A percentile compares a stretch with the other conserved stretches of the same genome.
Evolutionary conservation across 2,113 vertebrate species (phyloP).

Genomic region (Pogona vitticeps): DNA sequence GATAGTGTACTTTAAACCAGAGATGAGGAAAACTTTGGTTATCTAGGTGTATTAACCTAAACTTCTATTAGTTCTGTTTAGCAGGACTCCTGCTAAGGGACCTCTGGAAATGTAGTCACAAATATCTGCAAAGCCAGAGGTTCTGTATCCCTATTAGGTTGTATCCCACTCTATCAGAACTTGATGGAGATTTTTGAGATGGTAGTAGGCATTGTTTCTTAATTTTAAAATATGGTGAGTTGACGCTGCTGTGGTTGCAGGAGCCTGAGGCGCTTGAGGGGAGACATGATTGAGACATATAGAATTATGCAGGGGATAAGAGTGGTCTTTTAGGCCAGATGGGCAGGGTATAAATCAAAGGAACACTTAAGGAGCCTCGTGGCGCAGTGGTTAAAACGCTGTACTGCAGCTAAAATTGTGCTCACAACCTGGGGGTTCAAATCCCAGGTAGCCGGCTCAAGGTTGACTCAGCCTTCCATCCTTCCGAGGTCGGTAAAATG

Average conservation of each 20-base stretch:
- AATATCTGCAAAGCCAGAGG: not conserved
- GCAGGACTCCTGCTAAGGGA: not conserved
- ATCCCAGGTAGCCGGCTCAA: no score
- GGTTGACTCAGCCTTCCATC: no score
- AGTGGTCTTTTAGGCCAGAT: no score
- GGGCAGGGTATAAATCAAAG: no score
- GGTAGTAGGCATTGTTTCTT: not conserved
- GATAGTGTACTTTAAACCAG: not conserved
- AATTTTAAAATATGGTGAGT: not conserved
- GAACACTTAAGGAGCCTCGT: no score
- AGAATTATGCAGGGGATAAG: no score
- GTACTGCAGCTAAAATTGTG: no score
- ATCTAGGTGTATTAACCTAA: not conserved
- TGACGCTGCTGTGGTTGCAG: not conserved
- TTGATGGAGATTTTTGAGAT: not conserved
- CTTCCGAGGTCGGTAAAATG: no score
- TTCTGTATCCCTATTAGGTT: not conserved
- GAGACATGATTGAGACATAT: no score
- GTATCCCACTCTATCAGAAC: not conserved
- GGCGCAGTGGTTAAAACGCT: no score
- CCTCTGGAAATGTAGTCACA: not conserved
- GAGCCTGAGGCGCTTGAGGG: no score
- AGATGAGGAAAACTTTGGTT: not conserved
- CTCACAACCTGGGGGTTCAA: no score
- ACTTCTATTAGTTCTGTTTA: not conserved